A percentile compares a stretch with the other conserved stretches of the same genome.
These are phyloP conservation scores for human (Homo sapiens) DNA, from an alignment of 2,113 vertebrate genomes.

Conservation along the genomic window GRCh38 chr9:128168501-128169000, in stretches of 20 bases:
- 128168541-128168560: neutral
- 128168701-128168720: neutral
- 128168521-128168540: too few species aligned
- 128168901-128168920: fast-evolving
- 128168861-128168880: neutral
- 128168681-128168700: neutral
- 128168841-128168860: neutral
- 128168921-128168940: neutral
- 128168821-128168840: neutral
- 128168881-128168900: neutral
- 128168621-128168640: neutral
- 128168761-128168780: too few species aligned
- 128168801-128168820: neutral
- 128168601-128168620: neutral
- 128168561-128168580: neutral
- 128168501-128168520: neutral
- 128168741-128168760: too few species aligned
- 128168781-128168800: neutral
- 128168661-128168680: neutral
- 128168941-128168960: neutral
- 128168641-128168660: neutral
- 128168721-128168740: fast-evolving
- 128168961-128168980: neutral
- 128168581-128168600: neutral
- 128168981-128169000: neutral